Conservation (phyloP, 2,113 vertebrate genomes). For the Phaethornis superciliosus region DNA sequence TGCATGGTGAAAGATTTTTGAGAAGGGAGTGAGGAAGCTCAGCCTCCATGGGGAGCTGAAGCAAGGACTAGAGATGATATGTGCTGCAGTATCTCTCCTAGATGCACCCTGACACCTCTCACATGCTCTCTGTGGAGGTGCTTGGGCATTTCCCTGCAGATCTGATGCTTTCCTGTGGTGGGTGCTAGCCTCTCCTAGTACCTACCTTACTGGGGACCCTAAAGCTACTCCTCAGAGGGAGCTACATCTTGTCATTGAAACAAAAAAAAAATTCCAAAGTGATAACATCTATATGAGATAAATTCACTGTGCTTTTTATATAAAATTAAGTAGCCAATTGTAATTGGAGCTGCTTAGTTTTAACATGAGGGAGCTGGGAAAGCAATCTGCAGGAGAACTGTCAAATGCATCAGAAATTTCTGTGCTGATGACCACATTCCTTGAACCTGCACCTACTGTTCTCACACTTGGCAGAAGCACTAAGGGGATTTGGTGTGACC, state of each 20-base stretch:
- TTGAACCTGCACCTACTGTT: not conserved
- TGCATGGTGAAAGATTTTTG: fast-evolving
- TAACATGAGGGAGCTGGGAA: not conserved
- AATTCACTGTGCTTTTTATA: not conserved
- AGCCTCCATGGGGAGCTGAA: fast-evolving
- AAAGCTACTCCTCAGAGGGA: not conserved
- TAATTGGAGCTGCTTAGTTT: not conserved
- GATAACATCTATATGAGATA: not conserved
- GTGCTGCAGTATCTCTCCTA: not conserved
- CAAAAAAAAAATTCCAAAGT: not conserved
- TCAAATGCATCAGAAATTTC: not conserved
- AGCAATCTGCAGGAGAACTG: not conserved
- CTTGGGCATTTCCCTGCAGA: not conserved
- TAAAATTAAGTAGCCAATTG: not conserved
- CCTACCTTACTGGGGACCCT: not conserved
- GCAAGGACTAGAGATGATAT: not conserved
- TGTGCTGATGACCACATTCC: not conserved
- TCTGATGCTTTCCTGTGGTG: not conserved
- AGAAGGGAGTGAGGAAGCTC: not conserved
- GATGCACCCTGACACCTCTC: not conserved
- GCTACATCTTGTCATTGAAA: not conserved
- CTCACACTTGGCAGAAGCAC: not conserved
- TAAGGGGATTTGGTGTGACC: not conserved
- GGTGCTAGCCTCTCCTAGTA: not conserved
- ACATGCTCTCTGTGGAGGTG: fast-evolving